These are phyloP conservation scores for Scatophagus argus DNA, from an alignment of 2,113 vertebrate species.

Conservation along the genomic window DNA sequence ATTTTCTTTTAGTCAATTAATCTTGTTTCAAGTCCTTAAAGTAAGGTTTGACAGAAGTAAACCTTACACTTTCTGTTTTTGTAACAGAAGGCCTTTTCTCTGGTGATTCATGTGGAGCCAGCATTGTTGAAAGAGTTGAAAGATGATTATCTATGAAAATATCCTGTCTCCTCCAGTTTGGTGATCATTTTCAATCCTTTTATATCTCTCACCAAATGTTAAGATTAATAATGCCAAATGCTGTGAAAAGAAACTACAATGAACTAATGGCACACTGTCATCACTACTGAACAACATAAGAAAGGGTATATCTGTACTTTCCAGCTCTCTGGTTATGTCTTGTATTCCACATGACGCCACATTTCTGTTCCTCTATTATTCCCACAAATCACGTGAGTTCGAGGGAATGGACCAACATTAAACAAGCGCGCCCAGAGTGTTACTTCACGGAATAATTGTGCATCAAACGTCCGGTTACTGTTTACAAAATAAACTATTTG, in stretches of 20 bases:
- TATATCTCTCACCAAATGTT: neutral
- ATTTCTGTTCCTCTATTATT: neutral
- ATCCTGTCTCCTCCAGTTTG: neutral
- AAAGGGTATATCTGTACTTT: too few species aligned
- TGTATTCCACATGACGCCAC: neutral
- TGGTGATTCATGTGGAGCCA: neutral
- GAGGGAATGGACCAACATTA: neutral
- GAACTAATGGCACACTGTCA: neutral
- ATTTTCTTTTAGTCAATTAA: neutral
- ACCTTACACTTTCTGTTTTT: neutral
- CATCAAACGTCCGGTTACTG: constrained; percentile 1
- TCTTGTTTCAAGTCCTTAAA: neutral
- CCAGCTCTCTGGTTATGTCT: neutral
- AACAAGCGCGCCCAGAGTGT: constrained; percentile 23
- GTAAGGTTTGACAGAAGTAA: too few species aligned
- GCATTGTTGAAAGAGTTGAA: neutral
- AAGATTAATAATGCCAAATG: neutral
- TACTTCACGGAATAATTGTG: neutral
- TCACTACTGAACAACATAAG: neutral
- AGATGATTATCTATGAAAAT: neutral
- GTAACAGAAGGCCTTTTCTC: neutral
- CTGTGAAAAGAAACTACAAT: neutral
- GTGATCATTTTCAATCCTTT: neutral
- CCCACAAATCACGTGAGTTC: neutral
- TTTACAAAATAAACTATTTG: constrained; percentile 19